Conservation (phyloP, 2,113 vertebrate genomes). For the Elephantulus edwardii region DNA sequence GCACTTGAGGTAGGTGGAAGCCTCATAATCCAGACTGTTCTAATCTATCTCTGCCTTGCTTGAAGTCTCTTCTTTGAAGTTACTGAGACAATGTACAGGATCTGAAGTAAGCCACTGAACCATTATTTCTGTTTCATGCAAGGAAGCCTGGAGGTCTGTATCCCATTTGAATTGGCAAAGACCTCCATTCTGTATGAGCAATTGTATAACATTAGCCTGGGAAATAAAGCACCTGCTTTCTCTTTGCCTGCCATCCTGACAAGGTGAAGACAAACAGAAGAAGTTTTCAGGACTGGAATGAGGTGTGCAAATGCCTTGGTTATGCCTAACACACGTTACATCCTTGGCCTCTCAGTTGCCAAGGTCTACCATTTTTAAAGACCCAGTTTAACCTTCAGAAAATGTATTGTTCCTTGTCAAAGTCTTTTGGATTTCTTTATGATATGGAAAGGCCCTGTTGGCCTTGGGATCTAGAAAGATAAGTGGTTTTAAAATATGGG, state of each 20-base stretch:
- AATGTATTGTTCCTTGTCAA: constrained; percentile 71
- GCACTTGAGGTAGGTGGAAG: neutral
- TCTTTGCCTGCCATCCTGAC: constrained; percentile 15
- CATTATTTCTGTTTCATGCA: neutral
- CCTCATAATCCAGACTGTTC: neutral
- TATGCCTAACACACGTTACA: neutral
- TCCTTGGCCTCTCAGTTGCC: constrained; percentile 56
- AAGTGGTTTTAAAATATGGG: neutral
- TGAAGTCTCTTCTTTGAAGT: neutral
- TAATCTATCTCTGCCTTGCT: neutral
- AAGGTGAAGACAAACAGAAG: constrained; percentile 34
- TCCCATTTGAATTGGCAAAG: neutral
- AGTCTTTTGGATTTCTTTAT: constrained; percentile 56
- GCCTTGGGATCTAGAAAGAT: neutral
- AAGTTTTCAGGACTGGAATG: constrained; percentile 3
- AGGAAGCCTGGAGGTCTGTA: neutral
- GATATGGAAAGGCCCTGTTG: neutral
- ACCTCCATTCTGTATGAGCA: neutral
- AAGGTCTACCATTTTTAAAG: constrained; percentile 68
- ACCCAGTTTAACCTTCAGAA: constrained; percentile 72
- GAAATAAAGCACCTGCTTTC: constrained; percentile 50
- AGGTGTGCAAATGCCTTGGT: constrained; percentile 48
- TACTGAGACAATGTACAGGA: neutral
- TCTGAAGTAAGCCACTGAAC: neutral
- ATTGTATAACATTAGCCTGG: constrained; percentile 36